Evolutionary conservation across 2,888 invertebrate genomes (phyloP).

Genomic region (Serrognathus titanus): DNA sequence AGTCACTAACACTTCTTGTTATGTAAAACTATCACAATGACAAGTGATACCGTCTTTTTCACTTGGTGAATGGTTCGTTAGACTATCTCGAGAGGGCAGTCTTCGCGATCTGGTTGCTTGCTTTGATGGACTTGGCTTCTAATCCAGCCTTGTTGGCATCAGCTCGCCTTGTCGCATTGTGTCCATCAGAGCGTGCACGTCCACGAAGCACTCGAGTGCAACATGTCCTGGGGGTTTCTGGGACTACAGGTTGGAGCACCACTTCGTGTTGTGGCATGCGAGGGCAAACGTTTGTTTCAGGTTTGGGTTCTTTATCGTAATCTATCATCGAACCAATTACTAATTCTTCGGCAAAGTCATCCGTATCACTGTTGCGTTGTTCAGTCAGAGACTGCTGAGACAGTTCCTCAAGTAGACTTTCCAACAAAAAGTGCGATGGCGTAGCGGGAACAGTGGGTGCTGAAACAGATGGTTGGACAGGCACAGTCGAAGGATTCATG

Average conservation of each 20-base stretch:
- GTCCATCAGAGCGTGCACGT: conserved; percentile 41
- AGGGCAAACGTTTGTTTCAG: conserved; percentile 3
- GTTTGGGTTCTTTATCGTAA: neutral
- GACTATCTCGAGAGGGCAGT: conserved; percentile 13
- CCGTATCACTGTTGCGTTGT: conserved; percentile 59
- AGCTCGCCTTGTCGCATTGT: conserved; percentile 41
- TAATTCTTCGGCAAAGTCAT: conserved; percentile 68
- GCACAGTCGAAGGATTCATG: conserved; percentile 42
- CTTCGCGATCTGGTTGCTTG: conserved; percentile 5
- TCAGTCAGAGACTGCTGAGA: conserved; percentile 57
- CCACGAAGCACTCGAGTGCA: conserved; percentile 36
- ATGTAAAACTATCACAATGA: conserved; percentile 17
- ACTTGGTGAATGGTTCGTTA: neutral
- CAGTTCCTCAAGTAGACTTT: conserved; percentile 48
- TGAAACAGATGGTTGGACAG: conserved; percentile 38
- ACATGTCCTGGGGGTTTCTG: conserved; percentile 4
- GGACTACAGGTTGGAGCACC: conserved; percentile 1
- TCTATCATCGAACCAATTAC: conserved; percentile 47
- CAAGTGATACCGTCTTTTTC: conserved; percentile 3
- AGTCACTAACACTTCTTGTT: conserved; percentile 13
- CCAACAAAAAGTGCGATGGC: conserved; percentile 43
- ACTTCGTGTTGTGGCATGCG: conserved; percentile 5
- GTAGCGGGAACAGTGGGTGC: conserved; percentile 39
- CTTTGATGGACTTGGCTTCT: conserved; percentile 10
- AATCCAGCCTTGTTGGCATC: conserved; percentile 37